A percentile compares a stretch with the other conserved stretches of the same genome.
Conservation (phyloP, 35 echinoderm and acorn worm genomes). For the Strongylocentrotus purpuratus region DNA sequence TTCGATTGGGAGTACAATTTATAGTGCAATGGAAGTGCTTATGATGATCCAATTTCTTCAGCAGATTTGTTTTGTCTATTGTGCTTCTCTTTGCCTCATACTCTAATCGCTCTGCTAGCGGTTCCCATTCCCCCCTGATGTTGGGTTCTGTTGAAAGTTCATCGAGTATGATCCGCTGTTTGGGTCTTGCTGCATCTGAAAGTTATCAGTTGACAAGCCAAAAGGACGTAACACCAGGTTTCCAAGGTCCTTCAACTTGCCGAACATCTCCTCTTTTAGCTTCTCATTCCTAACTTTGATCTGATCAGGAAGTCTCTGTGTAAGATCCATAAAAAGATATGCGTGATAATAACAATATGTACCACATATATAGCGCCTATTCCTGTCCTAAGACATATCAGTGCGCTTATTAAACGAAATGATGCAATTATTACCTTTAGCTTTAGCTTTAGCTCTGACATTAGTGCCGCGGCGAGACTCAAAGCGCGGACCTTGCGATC, state of each 20-base stretch:
- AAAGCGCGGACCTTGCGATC: too few species aligned
- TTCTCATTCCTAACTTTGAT: slow-evolving; percentile 98
- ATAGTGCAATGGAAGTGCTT: too few species aligned
- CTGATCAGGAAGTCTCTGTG: slow-evolving; percentile 82
- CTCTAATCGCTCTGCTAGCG: background rate
- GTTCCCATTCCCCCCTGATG: slow-evolving; percentile 62
- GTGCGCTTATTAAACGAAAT: too few species aligned
- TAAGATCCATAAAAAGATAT: background rate
- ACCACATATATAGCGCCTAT: too few species aligned
- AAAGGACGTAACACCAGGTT: slow-evolving; percentile 92
- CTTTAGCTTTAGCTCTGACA: too few species aligned
- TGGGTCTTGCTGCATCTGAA: slow-evolving; percentile 91
- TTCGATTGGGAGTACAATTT: too few species aligned
- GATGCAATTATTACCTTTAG: too few species aligned
- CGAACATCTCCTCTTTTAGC: slow-evolving; percentile 96
- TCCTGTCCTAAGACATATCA: too few species aligned
- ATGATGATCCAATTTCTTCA: too few species aligned
- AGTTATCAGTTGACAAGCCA: slow-evolving; percentile 93
- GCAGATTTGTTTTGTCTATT: too few species aligned
- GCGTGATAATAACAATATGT: background rate
- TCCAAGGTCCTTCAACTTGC: slow-evolving; percentile 91
- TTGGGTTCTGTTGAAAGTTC: slow-evolving; percentile 84
- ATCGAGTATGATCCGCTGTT: slow-evolving; percentile 86
- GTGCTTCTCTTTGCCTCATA: too few species aligned
- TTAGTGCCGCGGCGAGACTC: too few species aligned